Evolutionary conservation across 2,888 invertebrate species (phyloP).

Genomic region (Oconnorella tubifera): DNA sequence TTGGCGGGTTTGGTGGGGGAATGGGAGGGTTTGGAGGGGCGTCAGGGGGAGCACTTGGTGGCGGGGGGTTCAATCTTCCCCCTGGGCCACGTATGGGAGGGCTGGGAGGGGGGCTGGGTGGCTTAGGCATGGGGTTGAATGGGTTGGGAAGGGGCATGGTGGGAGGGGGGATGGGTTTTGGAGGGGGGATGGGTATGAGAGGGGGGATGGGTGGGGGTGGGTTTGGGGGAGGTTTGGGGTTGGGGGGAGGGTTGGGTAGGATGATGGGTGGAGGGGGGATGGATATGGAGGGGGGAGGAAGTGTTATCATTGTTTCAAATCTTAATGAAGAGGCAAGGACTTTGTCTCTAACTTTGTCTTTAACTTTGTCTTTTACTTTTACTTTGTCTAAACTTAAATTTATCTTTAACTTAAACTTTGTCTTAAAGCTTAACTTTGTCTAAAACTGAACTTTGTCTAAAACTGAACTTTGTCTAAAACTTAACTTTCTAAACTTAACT

Average conservation of each 20-base stretch:
- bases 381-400: too few relatives aligned
- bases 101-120: neutral
- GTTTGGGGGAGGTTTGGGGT: neutral
- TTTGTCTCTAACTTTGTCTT: neutral
- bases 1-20: conserved; percentile 9
- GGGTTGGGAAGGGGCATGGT: conserved; percentile 7
- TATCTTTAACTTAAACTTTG: too few relatives aligned
- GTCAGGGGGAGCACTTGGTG: neutral
- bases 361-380: too few relatives aligned
- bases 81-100: conserved; percentile 4
- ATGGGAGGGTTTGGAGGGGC: neutral
- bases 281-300: neutral
- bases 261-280: neutral
- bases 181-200: neutral
- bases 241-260: conserved; percentile 3
- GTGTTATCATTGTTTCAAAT: conserved; percentile 25
- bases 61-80: neutral
- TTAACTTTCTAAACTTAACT: neutral
- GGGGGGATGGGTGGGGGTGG: neutral
- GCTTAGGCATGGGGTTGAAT: conserved; percentile 4
- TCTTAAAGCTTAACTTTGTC: neutral
- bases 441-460: too few relatives aligned
- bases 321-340: conserved; percentile 25
- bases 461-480: neutral
- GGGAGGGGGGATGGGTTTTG: neutral